Evolutionary conservation across 2,113 vertebrate genomes (phyloP), one percentile per base, ranked within the genome.

Genomic region (Myiopsitta monachus): DNA sequence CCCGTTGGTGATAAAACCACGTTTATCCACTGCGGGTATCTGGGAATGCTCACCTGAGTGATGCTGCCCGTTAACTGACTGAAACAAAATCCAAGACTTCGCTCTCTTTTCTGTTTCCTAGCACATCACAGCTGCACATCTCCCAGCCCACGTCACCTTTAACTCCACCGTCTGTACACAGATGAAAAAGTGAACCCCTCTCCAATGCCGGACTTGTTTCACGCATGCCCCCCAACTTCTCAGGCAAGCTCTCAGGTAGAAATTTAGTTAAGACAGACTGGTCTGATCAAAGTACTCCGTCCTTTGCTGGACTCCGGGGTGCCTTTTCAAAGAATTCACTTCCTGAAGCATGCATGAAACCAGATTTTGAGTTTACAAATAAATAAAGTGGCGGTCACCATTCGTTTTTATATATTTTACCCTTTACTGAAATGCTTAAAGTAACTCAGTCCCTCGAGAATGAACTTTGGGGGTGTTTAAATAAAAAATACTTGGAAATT

Each of bases 401-500:
- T 96, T 92, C 62, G 73, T 85, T 90, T 95, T 92, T 69, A 82
- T 95, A 87, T 95, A 90, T 97, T 95, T 94, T 96, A 87, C 92
- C 81, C 95, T 83, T 97, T 88, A 94, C 90, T 63, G 87, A 97
- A 93, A 90, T 90, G 92, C 95, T 94, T 93, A 91, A 96, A 81
- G 97, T 96, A 97, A 90, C 91, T 94, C 95, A 97, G 96, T 96
- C 91, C 96, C 84, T 91, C 86, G 82, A 92, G 90, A 93, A 96
- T 94, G 96, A 97, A 89, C 33, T 90, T 77, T 94, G 96, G 95
- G 95, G 89, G 96, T 95, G 97, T 97, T 98, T 98, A 98, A 98
- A 98, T 99, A 98, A 98, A 98, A 99, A 98, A 97, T 78, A 97
- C 98, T 98, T 98, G 98, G 83, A 97, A 98, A 97, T 95, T 74